Evolutionary conservation across 2,888 invertebrate genomes (phyloP).

Genomic region (Noctua fimbriata): DNA sequence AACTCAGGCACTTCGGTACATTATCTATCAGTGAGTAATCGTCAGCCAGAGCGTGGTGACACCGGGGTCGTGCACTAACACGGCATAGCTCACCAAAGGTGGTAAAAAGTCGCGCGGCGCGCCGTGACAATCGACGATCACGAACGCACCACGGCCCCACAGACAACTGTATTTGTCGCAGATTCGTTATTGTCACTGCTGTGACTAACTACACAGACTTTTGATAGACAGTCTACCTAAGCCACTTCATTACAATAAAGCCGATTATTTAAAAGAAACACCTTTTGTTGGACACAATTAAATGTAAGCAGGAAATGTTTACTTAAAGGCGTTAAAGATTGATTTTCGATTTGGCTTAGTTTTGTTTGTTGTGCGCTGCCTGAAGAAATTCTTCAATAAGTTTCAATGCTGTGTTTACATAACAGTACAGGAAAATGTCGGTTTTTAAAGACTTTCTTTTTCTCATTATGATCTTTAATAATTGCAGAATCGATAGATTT

Average conservation of each 20-base stretch:
- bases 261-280: slow-evolving; percentile 28
- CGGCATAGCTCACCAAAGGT: slow-evolving; percentile 87
- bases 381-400: slow-evolving; percentile 3
- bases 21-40: slow-evolving; percentile 20
- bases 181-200: slow-evolving; percentile 73
- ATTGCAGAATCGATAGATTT: background rate
- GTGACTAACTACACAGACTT: slow-evolving; percentile 51
- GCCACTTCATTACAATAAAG: slow-evolving; percentile 37
- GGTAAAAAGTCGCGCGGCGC: slow-evolving; percentile 82
- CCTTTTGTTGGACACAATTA: slow-evolving; percentile 34
- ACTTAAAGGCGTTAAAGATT: slow-evolving; percentile 37
- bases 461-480: background rate
- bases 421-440: slow-evolving; percentile 16
- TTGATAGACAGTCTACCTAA: slow-evolving; percentile 35
- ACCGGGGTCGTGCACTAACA: slow-evolving; percentile 79
- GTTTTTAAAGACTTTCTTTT: slow-evolving; percentile 12
- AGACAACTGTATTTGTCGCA: slow-evolving; percentile 78
- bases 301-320: slow-evolving; percentile 45
- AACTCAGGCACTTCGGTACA: background rate
- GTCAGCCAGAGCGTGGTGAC: slow-evolving; percentile 63
- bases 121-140: slow-evolving; percentile 81
- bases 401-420: slow-evolving; percentile 15
- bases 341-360: slow-evolving; percentile 28
- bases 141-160: slow-evolving; percentile 77
- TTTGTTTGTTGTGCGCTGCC: slow-evolving; percentile 12